Conservation (phyloP, 2,113 vertebrate species). For the Girardinichthys multiradiatus region DNA sequence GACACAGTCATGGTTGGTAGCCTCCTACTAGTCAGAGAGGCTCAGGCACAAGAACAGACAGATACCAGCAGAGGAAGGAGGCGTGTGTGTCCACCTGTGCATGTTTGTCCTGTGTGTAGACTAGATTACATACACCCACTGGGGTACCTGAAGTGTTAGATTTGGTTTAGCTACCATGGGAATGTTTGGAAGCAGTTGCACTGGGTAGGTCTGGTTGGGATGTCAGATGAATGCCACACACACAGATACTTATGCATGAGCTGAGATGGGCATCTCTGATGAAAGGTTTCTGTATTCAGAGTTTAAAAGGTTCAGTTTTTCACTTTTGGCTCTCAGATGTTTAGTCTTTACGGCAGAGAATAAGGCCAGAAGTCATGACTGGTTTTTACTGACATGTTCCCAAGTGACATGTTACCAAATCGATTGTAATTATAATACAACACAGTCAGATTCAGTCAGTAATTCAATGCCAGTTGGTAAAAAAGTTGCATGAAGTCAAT, state of each 20-base stretch:
- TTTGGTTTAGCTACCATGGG: conserved; percentile 71
- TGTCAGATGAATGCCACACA: conserved; percentile 63
- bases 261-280: conserved; percentile 1
- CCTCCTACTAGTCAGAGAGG: conserved; percentile 35
- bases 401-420: not conserved
- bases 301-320: conserved; percentile 38
- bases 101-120: conserved; percentile 59
- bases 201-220: conserved; percentile 26
- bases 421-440: not conserved
- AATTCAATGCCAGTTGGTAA: not conserved
- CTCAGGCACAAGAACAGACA: conserved; percentile 62
- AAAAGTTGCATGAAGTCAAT: not conserved
- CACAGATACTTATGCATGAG: conserved; percentile 21
- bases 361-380: conserved; percentile 21
- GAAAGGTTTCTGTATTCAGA: conserved; percentile 19
- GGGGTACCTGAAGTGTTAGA: conserved; percentile 63
- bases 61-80: conserved; percentile 29
- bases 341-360: conserved; percentile 44
- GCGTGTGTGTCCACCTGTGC: conserved; percentile 31
- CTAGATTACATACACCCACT: conserved; percentile 57
- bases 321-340: conserved; percentile 50
- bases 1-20: conserved; percentile 62
- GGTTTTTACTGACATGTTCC: too few relatives aligned
- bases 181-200: conserved; percentile 69
- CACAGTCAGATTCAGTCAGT: not conserved